phyloP scores from a whole-genome alignment of 2,888 invertebrate species.

The Julus scanicus region DNA sequence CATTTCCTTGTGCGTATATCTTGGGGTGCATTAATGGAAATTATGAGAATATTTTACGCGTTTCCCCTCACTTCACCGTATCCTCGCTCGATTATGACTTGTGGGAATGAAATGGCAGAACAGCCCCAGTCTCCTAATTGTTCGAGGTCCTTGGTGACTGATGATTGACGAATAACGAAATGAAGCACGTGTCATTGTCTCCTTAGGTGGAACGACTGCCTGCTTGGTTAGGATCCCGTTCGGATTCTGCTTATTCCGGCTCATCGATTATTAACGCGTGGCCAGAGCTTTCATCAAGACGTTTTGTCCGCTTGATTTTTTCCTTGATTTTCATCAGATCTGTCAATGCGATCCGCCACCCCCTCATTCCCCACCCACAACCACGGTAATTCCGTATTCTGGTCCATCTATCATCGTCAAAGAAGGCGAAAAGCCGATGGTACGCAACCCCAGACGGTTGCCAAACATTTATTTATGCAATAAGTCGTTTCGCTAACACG shows the following conservation, averaged over 20 bases:
- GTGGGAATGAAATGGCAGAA: not conserved
- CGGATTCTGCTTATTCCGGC: not conserved
- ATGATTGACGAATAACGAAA: no score
- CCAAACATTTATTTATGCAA: slow-evolving; percentile 31
- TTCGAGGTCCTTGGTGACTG: no score
- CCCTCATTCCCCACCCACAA: not conserved
- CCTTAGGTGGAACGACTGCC: not conserved
- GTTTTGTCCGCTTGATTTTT: not conserved
- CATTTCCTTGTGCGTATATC: no score
- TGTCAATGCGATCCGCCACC: not conserved
- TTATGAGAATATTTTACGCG: no score
- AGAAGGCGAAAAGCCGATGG: no score
- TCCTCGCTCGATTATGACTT: no score
- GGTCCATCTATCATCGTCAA: slow-evolving; percentile 24
- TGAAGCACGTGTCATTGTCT: no score
- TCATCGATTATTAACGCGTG: not conserved
- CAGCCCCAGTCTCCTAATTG: not conserved
- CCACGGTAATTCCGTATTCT: not conserved
- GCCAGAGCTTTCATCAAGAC: not conserved
- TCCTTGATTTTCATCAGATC: slow-evolving; percentile 1
- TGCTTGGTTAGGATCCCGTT: not conserved
- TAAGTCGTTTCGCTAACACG: not conserved
- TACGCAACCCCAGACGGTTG: not conserved
- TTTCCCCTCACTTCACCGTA: no score
- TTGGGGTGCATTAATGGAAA: no score